A percentile compares a stretch with the other conserved stretches of the same genome.
phyloP scores from a whole-genome alignment of 2,888 invertebrate species.

The Byasa hedistus region DNA sequence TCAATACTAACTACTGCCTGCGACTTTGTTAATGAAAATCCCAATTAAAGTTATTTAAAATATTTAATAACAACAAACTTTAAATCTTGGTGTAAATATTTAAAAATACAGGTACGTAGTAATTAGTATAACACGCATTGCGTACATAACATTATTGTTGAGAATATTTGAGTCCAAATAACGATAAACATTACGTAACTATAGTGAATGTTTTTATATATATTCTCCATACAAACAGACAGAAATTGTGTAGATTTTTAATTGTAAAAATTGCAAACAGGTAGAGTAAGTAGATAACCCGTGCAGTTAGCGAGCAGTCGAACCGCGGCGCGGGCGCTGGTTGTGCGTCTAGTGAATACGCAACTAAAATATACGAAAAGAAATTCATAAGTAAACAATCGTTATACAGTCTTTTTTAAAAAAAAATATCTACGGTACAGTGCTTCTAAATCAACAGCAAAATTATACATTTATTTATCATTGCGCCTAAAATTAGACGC shows the following conservation, averaged over 20 bases:
- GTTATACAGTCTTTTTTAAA: too few species aligned
- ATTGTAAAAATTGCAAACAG: constrained; percentile 9
- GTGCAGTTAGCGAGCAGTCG: constrained; percentile 15
- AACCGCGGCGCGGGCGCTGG: constrained; percentile 25
- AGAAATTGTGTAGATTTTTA: not conserved
- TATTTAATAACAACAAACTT: not conserved
- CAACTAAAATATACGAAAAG: not conserved
- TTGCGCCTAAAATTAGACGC: too few species aligned
- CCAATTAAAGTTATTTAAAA: not conserved
- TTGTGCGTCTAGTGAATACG: constrained; percentile 15
- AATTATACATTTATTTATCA: not conserved
- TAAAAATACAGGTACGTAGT: not conserved
- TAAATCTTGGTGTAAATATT: not conserved
- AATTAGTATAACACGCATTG: not conserved
- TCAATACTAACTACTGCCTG: not conserved
- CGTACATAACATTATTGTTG: not conserved
- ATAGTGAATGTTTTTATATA: not conserved
- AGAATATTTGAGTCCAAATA: not conserved
- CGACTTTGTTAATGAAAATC: not conserved
- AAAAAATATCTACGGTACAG: not conserved
- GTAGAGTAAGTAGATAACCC: constrained; percentile 17
- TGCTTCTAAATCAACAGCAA: not conserved
- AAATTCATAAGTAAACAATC: too few species aligned
- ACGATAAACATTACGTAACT: not conserved
- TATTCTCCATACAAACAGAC: not conserved